phyloP scores from a whole-genome alignment of 1,140 invertebrate genomes.

The Drosophila tropicalis region DNA sequence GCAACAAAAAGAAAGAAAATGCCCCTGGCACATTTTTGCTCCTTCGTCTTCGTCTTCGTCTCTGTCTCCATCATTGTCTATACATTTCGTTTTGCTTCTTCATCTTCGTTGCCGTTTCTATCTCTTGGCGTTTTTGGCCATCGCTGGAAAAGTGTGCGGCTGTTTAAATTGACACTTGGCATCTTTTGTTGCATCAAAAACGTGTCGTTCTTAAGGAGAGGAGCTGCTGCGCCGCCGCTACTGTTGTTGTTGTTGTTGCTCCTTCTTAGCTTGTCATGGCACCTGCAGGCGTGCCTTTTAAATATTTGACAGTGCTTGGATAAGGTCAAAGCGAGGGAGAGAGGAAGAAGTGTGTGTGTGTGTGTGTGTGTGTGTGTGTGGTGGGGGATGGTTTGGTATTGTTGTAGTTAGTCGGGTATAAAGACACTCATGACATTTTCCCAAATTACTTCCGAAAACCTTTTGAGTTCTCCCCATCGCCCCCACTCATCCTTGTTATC shows the following conservation, averaged over 20 bases:
- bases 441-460: conserved; percentile 61
- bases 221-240: not conserved
- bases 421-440: conserved; percentile 54
- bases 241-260: conserved; percentile 16
- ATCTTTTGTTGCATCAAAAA: conserved; percentile 80
- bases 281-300: conserved; percentile 37
- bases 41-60: conserved; percentile 2
- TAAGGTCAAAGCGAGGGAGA: conserved; percentile 7
- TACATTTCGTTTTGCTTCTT: not conserved
- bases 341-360: not conserved
- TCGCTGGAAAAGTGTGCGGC: conserved; percentile 57
- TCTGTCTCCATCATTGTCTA: not conserved
- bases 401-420: conserved; percentile 8
- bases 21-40: conserved; percentile 55
- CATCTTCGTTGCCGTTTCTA: too few relatives aligned
- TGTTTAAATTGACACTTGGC: conserved; percentile 80
- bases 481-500: not conserved
- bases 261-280: conserved; percentile 22
- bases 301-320: conserved; percentile 44
- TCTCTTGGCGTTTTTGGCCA: conserved; percentile 24
- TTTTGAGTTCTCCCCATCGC: conserved; percentile 8
- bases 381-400: not conserved
- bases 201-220: conserved; percentile 58
- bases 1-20: conserved; percentile 22
- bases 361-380: not conserved